phyloP scores from a whole-genome alignment of 2,113 vertebrate species.

The Passer domesticus region DNA sequence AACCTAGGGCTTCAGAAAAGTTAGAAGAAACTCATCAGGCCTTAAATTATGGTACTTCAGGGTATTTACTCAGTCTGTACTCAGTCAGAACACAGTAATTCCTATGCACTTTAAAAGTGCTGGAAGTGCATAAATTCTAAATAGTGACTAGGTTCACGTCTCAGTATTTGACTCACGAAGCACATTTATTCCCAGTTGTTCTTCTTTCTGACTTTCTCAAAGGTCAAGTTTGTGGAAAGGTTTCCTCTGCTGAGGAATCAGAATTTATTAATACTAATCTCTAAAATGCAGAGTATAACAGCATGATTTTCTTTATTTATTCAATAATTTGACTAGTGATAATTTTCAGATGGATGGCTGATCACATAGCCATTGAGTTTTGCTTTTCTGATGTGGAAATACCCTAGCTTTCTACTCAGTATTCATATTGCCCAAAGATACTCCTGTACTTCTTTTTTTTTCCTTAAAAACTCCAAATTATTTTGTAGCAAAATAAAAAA shows the following conservation, averaged over 20 bases:
- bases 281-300: not conserved
- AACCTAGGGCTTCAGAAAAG: not conserved
- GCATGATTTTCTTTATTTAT: not conserved
- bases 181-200: not conserved
- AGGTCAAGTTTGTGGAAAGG: slow-evolving; percentile 34
- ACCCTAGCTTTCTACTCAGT: not conserved
- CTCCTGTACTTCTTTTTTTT: not conserved
- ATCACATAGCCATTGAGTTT: not conserved
- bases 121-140: slow-evolving; percentile 6
- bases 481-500: not conserved
- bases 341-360: not conserved
- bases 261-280: slow-evolving; percentile 22
- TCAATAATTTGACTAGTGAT: not conserved
- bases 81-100: not conserved
- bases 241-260: slow-evolving; percentile 13
- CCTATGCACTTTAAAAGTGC: not conserved
- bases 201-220: slow-evolving; percentile 29
- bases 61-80: not conserved
- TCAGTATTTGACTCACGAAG: slow-evolving; percentile 4
- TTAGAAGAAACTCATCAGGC: not conserved
- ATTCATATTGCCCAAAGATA: not conserved
- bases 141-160: not conserved
- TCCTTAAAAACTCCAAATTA: not conserved
- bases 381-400: not conserved
- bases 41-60: not conserved